Evolutionary conservation across 2,797 vertebrate genomes (phyloP).

Genomic region (Galagoides demidoff): DNA sequence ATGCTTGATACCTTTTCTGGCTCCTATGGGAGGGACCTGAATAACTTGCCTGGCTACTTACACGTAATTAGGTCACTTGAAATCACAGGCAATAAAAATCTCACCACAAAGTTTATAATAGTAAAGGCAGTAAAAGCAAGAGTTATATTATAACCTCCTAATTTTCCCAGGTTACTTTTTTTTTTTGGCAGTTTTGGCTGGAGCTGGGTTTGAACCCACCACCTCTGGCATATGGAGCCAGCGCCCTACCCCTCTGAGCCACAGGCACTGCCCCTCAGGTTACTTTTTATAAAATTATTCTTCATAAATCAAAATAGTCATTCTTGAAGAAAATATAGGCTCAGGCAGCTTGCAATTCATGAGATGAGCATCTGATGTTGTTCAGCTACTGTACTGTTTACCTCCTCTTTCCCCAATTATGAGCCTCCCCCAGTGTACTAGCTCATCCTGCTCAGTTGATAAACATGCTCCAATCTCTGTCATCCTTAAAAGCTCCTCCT

Average conservation of each 20-base stretch:
- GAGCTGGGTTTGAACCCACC: too few species aligned
- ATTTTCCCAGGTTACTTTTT: neutral
- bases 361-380: neutral
- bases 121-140: neutral
- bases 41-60: neutral
- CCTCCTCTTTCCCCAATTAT: neutral
- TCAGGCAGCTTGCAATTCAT: neutral
- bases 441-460: neutral
- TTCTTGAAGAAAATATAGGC: neutral
- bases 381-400: neutral
- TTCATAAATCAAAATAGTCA: constrained; percentile 20
- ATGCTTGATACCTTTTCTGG: neutral
- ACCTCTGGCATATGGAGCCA: too few species aligned
- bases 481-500: neutral
- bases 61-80: constrained; percentile 31
- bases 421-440: neutral
- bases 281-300: neutral
- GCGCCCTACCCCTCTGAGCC: too few species aligned
- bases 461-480: neutral
- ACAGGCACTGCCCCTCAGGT: too few species aligned
- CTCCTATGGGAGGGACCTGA: neutral
- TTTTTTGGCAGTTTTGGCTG: too few species aligned
- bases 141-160: neutral
- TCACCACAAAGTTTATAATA: neutral
- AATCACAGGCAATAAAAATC: constrained; percentile 41